A percentile compares a stretch with the other conserved stretches of the same genome.
Conservation (phyloP, 2,113 vertebrate species). For the Herpetotheres cachinnans region DNA sequence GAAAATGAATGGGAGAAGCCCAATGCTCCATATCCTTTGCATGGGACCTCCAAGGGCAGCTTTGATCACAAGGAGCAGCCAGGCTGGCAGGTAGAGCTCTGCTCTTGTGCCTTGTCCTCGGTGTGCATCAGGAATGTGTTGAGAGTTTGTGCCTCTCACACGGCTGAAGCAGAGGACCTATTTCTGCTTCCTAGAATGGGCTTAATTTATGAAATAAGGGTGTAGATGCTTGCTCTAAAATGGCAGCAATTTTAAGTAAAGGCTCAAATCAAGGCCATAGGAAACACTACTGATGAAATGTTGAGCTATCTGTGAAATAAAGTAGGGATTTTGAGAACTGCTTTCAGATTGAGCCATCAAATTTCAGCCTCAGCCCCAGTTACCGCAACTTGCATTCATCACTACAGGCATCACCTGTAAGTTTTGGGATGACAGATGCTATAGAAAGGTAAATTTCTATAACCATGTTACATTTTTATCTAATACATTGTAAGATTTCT, state of each 20-base stretch:
- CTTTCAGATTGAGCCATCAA: neutral
- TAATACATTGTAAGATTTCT: neutral
- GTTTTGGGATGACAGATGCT: neutral
- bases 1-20: neutral
- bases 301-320: neutral
- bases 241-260: neutral
- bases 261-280: neutral
- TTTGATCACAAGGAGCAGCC: rapidly evolving
- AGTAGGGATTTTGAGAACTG: neutral
- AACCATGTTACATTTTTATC: neutral
- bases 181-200: neutral
- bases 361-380: neutral
- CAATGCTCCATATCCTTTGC: neutral
- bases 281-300: neutral
- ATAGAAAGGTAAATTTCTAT: neutral
- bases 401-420: neutral
- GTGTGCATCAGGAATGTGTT: neutral
- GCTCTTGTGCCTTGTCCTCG: neutral
- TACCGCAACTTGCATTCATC: neutral
- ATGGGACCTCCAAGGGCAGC: neutral
- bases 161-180: neutral
- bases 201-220: neutral
- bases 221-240: neutral
- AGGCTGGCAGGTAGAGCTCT: neutral
- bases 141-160: neutral